These are phyloP conservation scores for Dasyornis broadbenti DNA, from an alignment of 2,113 vertebrate genomes.

Conservation along the genomic window DNA sequence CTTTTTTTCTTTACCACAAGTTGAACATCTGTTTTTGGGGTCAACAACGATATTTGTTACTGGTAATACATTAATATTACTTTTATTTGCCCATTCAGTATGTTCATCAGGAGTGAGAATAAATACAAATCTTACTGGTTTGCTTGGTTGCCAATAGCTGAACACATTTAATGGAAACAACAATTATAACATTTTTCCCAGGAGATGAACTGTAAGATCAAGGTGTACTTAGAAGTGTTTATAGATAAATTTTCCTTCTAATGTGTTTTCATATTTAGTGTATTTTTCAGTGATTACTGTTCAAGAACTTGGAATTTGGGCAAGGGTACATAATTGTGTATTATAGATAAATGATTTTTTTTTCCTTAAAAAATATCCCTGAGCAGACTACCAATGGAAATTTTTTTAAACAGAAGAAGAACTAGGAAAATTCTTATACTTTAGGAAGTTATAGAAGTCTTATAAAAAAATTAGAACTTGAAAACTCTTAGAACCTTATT, in stretches of 20 bases:
- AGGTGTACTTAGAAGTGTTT: background rate
- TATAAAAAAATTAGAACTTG: background rate
- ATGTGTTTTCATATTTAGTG: background rate
- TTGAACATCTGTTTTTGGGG: background rate
- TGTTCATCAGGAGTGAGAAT: background rate
- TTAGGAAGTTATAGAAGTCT: background rate
- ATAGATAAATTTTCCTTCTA: background rate
- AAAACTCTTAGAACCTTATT: background rate
- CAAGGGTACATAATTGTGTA: background rate
- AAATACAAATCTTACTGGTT: background rate
- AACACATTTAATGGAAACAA: background rate
- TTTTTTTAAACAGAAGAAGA: background rate
- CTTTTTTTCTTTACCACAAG: background rate
- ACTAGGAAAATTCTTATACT: background rate
- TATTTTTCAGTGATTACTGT: background rate
- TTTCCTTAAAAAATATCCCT: background rate
- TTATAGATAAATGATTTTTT: background rate
- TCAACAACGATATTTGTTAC: background rate
- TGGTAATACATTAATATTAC: background rate
- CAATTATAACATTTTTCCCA: background rate
- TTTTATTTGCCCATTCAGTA: background rate
- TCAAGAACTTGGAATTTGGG: background rate
- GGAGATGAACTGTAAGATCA: background rate
- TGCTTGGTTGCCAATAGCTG: background rate
- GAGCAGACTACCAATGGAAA: background rate